These are phyloP conservation scores for Neosalanx taihuensis DNA, from an alignment of 2,797 vertebrate species.

Conservation along the genomic window DNA sequence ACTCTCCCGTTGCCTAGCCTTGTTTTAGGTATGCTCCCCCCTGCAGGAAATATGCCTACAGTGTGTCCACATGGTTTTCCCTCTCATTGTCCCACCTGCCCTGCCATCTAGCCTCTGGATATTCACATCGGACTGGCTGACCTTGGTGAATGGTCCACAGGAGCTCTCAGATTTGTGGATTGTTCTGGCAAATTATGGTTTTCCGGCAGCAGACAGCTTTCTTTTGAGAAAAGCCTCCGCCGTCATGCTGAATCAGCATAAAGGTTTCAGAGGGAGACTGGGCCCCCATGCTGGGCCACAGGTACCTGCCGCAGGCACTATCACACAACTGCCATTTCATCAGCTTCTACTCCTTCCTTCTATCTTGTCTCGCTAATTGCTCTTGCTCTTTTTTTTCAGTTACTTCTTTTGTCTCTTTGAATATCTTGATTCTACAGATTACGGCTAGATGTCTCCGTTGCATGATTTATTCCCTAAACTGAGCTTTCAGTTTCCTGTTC, in stretches of 20 bases:
- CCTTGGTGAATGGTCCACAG: conserved; percentile 35
- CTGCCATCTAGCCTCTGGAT: conserved; percentile 21
- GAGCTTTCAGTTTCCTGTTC: conserved; percentile 12
- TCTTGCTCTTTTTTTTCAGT: not conserved
- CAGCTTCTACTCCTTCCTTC: not conserved
- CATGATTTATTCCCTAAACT: not conserved
- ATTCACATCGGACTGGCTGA: conserved; percentile 24
- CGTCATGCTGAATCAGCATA: conserved; percentile 5
- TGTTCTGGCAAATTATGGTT: conserved; percentile 29
- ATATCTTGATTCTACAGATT: not conserved
- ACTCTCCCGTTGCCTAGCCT: conserved; percentile 6
- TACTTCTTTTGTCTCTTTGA: not conserved
- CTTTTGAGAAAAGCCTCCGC: conserved; percentile 1
- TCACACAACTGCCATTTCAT: conserved; percentile 8
- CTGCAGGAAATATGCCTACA: conserved; percentile 25
- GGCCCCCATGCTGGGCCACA: not conserved
- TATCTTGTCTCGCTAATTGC: not conserved
- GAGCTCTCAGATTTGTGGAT: conserved; percentile 22
- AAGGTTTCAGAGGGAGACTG: conserved; percentile 15
- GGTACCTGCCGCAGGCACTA: not conserved
- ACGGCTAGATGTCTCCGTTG: not conserved
- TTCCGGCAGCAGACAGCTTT: conserved; percentile 18
- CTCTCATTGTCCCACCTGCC: conserved; percentile 12
- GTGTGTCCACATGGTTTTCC: conserved; percentile 15
- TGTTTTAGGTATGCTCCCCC: conserved; percentile 26